Evolutionary conservation across 1,140 invertebrate species (phyloP), one percentile per base, ranked within the genome.

Genomic region (Himalopsyche phryganea): DNA sequence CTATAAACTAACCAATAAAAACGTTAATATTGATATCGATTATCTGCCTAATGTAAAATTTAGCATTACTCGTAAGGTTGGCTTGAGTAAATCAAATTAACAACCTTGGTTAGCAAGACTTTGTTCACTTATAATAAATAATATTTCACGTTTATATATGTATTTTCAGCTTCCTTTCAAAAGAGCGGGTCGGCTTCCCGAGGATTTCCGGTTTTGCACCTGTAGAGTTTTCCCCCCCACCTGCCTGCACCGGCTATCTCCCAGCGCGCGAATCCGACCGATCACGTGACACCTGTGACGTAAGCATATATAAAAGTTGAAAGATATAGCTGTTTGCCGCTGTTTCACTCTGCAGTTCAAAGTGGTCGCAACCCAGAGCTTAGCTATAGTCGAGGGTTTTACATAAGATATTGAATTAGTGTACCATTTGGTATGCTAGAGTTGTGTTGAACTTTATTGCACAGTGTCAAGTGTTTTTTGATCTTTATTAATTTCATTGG

Each of bases 281-380:
- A 38, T 42, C 58, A 60, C 52, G 52, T 61, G 51, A 17, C 41
- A 10, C 23, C 44, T 15, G 59, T 61, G 59, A 61, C 59, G 59
- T 61, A 61, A 61, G 49, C 19, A 48, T 56, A 61, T 61, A 61
- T 52, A 52, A 14, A 41, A 41, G 50, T 11, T 1, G 4, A 15
- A 13, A 23, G 15, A 42, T 15, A 41, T 15, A 17, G 42, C 14
- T 17, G 32, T 10, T 15, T 35, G 36, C 45, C 45, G 45, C 53
- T 56, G 46, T 56, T 56, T 38, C 23, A 32, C 15, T 33, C 9
- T 18, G 49, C 14, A 60, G 50, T 23, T 19, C 36, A 5, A 3
- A 28, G 23, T 28, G 23, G 36, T 32, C 40, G 42, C 42, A 19
- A 0, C 14, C n/a, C 14, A 46, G 6, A 55, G 9, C 47, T 4